Evolutionary conservation across 2,888 invertebrate species (phyloP).

Genomic region (Pycnomerus fuliginosus): DNA sequence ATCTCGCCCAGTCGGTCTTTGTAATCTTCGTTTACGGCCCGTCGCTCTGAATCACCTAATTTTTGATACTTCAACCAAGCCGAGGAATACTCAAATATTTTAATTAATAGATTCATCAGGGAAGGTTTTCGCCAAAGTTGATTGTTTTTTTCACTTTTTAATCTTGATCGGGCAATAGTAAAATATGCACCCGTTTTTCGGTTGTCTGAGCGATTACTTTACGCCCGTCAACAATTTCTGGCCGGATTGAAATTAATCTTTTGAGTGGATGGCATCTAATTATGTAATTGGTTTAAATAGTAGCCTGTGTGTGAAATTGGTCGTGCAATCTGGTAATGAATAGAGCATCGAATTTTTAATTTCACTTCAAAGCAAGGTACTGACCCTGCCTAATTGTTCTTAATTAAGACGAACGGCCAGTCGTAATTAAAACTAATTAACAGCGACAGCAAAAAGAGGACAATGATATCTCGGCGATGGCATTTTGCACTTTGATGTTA

Average conservation of each 20-base stretch:
- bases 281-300: slow-evolving; percentile 18
- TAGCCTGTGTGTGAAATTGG: slow-evolving; percentile 8
- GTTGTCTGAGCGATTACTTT: slow-evolving; percentile 21
- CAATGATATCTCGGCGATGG: too few species aligned
- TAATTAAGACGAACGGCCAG: slow-evolving; percentile 37
- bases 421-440: slow-evolving; percentile 35
- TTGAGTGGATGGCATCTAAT: slow-evolving; percentile 7
- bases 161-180: slow-evolving; percentile 14
- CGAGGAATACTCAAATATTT: too few species aligned
- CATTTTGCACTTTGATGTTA: too few species aligned
- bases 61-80: slow-evolving; percentile 14
- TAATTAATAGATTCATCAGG: too few species aligned
- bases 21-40: slow-evolving; percentile 28
- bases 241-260: slow-evolving; percentile 7
- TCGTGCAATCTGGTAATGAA: slow-evolving; percentile 12
- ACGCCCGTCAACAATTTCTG: slow-evolving; percentile 13
- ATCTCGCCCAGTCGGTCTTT: slow-evolving; percentile 26
- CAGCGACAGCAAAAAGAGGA: slow-evolving; percentile 21
- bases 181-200: slow-evolving; percentile 17
- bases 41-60: slow-evolving; percentile 20
- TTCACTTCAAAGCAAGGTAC: slow-evolving; percentile 25
- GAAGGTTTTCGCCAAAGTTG: too few species aligned
- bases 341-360: slow-evolving; percentile 13
- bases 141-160: too few species aligned
- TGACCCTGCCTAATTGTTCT: slow-evolving; percentile 35